A percentile compares a stretch with the other conserved stretches of the same genome.
Conservation (phyloP, 1,140 invertebrate species). For the Trichomalopsis sarcophagae region DNA sequence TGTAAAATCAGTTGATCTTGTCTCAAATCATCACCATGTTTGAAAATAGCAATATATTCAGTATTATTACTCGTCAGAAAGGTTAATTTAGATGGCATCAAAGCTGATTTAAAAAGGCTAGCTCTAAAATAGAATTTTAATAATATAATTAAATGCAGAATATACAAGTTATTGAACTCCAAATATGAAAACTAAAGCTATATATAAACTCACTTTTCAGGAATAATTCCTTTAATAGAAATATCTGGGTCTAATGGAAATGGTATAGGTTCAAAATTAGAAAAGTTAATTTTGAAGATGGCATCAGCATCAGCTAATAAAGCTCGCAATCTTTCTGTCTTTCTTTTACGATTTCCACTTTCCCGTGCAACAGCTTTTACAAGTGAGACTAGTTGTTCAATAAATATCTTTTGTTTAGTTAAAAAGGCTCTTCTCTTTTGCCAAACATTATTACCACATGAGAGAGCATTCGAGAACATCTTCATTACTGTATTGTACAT, state of each 20-base stretch:
- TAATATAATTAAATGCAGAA: not conserved
- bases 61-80: constrained; percentile 88
- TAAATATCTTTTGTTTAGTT: constrained; percentile 90
- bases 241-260: constrained; percentile 96
- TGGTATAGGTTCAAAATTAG: constrained; percentile 93
- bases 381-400: constrained; percentile 92
- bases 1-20: constrained; percentile 98
- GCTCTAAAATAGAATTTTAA: constrained; percentile 75
- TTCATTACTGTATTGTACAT: constrained; percentile 95
- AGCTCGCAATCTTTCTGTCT: constrained; percentile 90
- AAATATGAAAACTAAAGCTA: no score
- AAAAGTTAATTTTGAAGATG: constrained; percentile 90
- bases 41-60: constrained; percentile 99
- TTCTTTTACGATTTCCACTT: constrained; percentile 93
- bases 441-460: constrained; percentile 80
- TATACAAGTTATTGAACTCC: no score
- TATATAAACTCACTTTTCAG: constrained; percentile 79
- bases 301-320: constrained; percentile 87
- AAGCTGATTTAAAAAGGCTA: constrained; percentile 95
- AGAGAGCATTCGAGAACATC: constrained; percentile 85
- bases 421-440: constrained; percentile 83
- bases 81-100: constrained; percentile 97
- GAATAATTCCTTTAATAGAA: constrained; percentile 91
- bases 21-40: constrained; percentile 98
- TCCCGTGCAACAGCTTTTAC: constrained; percentile 94